phyloP scores from a whole-genome alignment of 2,113 vertebrate species.

The Mohoua ochrocephala region DNA sequence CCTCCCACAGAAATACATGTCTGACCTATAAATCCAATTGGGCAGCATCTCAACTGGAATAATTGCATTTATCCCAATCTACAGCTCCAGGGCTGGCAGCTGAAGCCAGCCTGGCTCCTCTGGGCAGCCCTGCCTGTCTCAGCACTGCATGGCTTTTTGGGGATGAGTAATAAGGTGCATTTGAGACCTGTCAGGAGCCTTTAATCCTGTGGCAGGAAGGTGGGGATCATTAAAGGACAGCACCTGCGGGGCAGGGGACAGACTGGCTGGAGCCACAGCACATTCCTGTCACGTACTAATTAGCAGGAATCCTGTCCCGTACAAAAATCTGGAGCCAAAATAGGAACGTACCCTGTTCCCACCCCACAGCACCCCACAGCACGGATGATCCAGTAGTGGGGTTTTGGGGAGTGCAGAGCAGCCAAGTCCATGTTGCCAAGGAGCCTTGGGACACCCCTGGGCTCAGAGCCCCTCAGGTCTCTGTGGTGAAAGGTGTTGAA shows the following conservation, averaged over 20 bases:
- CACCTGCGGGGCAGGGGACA: neutral
- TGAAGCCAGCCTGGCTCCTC: neutral
- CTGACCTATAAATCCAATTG: neutral
- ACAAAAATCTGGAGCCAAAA: neutral
- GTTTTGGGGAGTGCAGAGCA: neutral
- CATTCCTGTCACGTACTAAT: neutral
- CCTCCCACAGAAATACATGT: neutral
- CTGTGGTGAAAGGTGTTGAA: neutral
- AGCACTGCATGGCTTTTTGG: neutral
- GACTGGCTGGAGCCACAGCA: neutral
- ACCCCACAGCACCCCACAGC: neutral
- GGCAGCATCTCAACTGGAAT: constrained; percentile 9
- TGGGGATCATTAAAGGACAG: neutral
- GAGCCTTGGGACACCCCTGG: neutral
- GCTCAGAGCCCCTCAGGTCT: neutral
- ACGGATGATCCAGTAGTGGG: neutral
- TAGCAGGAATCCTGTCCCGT: neutral
- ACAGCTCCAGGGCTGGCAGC: neutral
- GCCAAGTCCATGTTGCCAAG: neutral
- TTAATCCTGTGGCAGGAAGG: neutral
- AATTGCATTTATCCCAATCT: neutral
- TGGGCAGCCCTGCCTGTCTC: neutral
- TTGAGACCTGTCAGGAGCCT: neutral
- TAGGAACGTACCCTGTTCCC: rapidly evolving
- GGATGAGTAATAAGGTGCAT: neutral